phyloP scores from a whole-genome alignment of 2,888 invertebrate genomes.

The Cacoxenus indagator region DNA sequence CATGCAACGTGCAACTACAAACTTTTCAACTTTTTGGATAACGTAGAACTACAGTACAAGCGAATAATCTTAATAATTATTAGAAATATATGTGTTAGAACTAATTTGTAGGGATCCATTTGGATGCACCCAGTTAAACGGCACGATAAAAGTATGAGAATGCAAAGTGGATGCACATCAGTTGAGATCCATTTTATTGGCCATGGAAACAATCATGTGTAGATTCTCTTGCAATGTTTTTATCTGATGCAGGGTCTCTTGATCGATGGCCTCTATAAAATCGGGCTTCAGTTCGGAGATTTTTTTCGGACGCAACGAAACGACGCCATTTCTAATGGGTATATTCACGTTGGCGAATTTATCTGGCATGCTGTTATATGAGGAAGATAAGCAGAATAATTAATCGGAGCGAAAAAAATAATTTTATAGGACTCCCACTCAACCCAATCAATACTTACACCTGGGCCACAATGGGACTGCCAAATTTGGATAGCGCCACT shows the following conservation, averaged over 20 bases:
- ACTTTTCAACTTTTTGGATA: too few relatives aligned
- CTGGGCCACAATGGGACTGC: conserved; percentile 69
- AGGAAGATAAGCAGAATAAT: neutral
- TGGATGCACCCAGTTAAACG: too few relatives aligned
- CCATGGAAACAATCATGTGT: conserved; percentile 65
- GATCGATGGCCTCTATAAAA: conserved; percentile 63
- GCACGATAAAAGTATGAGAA: too few relatives aligned
- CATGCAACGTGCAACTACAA: too few relatives aligned
- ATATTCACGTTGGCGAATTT: conserved; percentile 70
- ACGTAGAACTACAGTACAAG: too few relatives aligned
- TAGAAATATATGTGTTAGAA: too few relatives aligned
- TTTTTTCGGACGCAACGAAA: conserved; percentile 68
- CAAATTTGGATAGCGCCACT: conserved; percentile 66
- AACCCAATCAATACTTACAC: conserved; percentile 67
- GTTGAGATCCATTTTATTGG: conserved; percentile 51
- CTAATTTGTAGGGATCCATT: too few relatives aligned
- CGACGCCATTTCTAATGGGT: conserved; percentile 67
- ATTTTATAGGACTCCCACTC: neutral
- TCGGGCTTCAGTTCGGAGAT: conserved; percentile 58
- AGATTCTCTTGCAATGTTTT: conserved; percentile 67
- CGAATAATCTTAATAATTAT: too few relatives aligned
- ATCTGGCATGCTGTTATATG: conserved; percentile 59
- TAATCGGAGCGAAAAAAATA: too few relatives aligned
- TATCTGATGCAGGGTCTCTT: conserved; percentile 65
- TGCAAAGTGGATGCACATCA: too few relatives aligned